Conservation (phyloP, 2,113 vertebrate species). For the Tupaia chinensis region DNA sequence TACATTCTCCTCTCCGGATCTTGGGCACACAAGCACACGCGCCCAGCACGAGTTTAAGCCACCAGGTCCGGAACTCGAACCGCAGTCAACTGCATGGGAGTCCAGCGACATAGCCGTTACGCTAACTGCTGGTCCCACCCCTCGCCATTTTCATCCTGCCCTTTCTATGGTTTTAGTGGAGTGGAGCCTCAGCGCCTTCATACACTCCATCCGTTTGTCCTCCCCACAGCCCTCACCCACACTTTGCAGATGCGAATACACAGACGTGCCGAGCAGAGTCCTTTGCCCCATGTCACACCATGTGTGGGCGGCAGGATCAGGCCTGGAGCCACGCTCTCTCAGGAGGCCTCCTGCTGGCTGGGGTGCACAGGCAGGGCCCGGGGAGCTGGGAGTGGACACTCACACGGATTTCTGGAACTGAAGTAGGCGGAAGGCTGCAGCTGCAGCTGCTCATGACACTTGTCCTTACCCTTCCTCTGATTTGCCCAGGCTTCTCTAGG, state of each 20-base stretch:
- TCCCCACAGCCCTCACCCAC: background rate
- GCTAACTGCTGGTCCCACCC: no score
- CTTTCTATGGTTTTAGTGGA: accelerated
- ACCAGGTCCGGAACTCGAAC: no score
- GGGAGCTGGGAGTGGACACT: no score
- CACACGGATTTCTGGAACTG: background rate
- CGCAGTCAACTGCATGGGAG: no score
- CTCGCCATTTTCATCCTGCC: background rate
- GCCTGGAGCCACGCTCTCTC: background rate
- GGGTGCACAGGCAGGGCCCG: background rate
- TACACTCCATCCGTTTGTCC: accelerated
- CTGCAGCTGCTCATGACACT: background rate
- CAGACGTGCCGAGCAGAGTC: background rate
- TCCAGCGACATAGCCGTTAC: no score
- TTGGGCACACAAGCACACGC: no score
- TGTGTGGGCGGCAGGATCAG: background rate
- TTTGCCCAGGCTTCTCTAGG: background rate
- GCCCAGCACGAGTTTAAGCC: no score
- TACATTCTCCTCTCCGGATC: no score
- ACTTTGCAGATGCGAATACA: background rate
- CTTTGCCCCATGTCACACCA: accelerated
- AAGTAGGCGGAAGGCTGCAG: no score
- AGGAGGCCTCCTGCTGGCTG: background rate
- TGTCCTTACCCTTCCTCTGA: background rate
- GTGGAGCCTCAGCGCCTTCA: accelerated